Base-by-base conservation (phyloP, 2,797 vertebrate species). In the Mionectes olivaceus region DNA sequence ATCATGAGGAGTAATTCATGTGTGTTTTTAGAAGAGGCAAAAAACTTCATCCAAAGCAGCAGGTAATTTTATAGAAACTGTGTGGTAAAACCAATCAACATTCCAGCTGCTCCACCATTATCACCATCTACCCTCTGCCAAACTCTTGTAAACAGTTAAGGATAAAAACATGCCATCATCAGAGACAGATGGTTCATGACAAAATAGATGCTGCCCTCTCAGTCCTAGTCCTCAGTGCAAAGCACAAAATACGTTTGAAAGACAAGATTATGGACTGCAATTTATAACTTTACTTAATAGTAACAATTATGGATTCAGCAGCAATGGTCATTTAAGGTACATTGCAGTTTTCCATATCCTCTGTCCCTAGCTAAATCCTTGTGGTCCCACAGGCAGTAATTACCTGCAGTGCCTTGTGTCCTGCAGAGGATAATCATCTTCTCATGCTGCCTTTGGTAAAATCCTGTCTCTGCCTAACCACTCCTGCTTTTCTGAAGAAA, bases 361-460 rank as follows among this genome's bases (percentile, higher is more conserved):
- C 65, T 68, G 18, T 83, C 44, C 73, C n/a, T 78, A 23, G 53
- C 39, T 43, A 52, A 83, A 81, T 46, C 64, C 50, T 57, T 81
- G 77, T 13, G 30, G 30, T 55, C 33, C 28, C 46, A 60, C 35
- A 86, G 76, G 28, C 65, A 78, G 46, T 71, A 89, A 83, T 71
- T 94, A 90, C 64, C 53, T 76, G 81, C 70, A 70, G 87, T 85
- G 73, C 35, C 50, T 43, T n/a, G 24, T 75, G 64, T 78, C 79
- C 79, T 83, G 60, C 79, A 71, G 79, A 81, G 65, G 43, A 64
- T 88, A 88, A 90, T 92, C 8, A 85, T 75, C 79, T 70, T 89
- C 59, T 92, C 67, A 13, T 28, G 44, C 65, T 85, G 68, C 50
- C 41, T 86, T 75, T 77, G 56, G 71, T 77, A 71, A 80, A 39